Base-by-base conservation (phyloP, 2,797 vertebrate genomes). In the Champsocephalus esox region DNA sequence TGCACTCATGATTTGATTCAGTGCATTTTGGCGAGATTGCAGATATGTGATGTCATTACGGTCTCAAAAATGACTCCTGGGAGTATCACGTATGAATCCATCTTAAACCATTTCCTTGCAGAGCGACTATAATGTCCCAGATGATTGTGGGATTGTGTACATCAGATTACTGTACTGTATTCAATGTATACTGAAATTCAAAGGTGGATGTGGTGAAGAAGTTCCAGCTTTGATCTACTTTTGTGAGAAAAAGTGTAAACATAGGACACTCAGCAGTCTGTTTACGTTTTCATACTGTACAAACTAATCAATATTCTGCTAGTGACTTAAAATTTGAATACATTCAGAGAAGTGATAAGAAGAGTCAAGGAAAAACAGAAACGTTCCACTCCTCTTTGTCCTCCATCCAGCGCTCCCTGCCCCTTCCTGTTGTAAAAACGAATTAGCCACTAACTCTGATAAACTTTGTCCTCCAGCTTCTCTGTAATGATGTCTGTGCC, bases 391-490 rank as follows among this genome's bases (percentile, higher is more conserved):
- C 59, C 24, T 21, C 54, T 54, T 12, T 34, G 43, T 19, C 52
- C 65, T 55, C 62, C 12, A 19, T 50, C 70, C 43, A 57, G 8
- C 49, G 45, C 59, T 10, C 51, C 49, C 45, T 2, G 1, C 28
- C 17, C 34, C 49, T 64, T 64, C 61, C 51, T 61, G 41, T 71
- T 74, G 67, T 73, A 64, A 38, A 80, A 73, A 49, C 57, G 81
- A 87, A 87, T 88, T 82, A 84, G 54, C 70, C 60, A 66, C 21
- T 49, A 68, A 82, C 48, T 55, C 79, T 70, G 81, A 80, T 84
- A 59, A 75, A 80, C 71, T 62, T 62, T 76, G 66, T 79, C 79
- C 70, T 72, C 12, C 0, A 73, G 73, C 70, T 60, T 34, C 59
- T 69, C 73, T 55, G 54, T 82, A 75, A 80, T 80, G 70, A 80